Evolutionary conservation across 2,888 invertebrate species (phyloP).

Genomic region (Beris chalybata): DNA sequence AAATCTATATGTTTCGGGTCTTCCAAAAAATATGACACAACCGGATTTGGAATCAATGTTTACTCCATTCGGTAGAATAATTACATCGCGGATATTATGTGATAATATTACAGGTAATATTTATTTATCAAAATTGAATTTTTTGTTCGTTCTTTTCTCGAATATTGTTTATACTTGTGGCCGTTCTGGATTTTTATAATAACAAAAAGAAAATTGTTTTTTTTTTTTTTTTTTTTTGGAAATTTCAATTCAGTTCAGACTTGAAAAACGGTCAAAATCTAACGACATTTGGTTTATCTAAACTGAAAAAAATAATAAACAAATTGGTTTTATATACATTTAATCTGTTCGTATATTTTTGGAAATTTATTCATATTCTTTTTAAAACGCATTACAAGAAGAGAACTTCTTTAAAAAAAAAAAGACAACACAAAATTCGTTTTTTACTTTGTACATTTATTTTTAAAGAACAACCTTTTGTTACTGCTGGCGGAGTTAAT

Average conservation of each 20-base stretch:
- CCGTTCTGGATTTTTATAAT: constrained; percentile 39
- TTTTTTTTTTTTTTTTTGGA: constrained; percentile 29
- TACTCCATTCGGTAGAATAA: constrained; percentile 78
- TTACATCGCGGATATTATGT: constrained; percentile 82
- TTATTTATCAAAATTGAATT: neutral
- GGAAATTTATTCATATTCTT: neutral
- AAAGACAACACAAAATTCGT: constrained; percentile 13
- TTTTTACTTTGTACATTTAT: constrained; percentile 48
- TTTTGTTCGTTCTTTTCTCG: constrained; percentile 23
- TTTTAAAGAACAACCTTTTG: constrained; percentile 59
- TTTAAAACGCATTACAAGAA: constrained; percentile 1
- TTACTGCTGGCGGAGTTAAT: constrained; percentile 59
- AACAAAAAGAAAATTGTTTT: constrained; percentile 1
- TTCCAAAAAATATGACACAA: constrained; percentile 87
- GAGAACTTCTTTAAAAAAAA: constrained; percentile 16
- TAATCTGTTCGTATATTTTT: neutral
- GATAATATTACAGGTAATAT: constrained; percentile 79
- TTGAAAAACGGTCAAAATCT: constrained; percentile 26
- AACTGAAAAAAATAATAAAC: constrained; percentile 2
- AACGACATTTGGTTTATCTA: neutral
- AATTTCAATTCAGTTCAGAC: constrained; percentile 20
- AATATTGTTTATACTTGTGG: constrained; percentile 2
- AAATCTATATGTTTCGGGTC: constrained; percentile 88
- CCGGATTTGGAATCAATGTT: constrained; percentile 81
- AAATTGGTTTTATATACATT: no score